Evolutionary conservation across 2,797 vertebrate species (phyloP), one percentile per base, ranked within the genome.

Genomic region (Pangasius mekongensis): DNA sequence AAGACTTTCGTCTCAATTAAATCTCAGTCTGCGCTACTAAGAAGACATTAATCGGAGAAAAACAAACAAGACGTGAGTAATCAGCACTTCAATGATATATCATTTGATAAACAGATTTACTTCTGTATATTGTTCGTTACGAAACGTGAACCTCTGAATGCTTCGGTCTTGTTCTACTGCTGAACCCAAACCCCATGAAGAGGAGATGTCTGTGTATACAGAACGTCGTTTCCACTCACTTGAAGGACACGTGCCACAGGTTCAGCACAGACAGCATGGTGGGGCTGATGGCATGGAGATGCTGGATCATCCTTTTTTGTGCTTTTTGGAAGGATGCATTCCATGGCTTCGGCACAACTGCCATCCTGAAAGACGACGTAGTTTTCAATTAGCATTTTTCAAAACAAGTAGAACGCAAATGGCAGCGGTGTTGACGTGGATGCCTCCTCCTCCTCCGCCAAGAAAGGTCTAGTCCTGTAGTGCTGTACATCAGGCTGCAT

Each of bases 281-380:
- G 77, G 97, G 96, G 93, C 96, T 98, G 90, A 97, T 66, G 3
- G 95, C 90, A 47, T 98, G 94, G 86, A 98, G 95, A 60, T 96
- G 95, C n/a, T 94, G 91, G 67, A 87, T 94, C 73, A 98, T 95
- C 43, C 89, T 95, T 86, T 90, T 94, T 20, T 73, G 83, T 0
- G 96, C 95, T 67, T 92, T 87, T 20, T 96, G 36, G 92, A 97
- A 98, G 6, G 96, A 95, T 86, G 93, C 94, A 33, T 95, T 96
- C 98, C 97, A 98, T 18, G 96, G 95, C 91, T 98, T 98, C 90
- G 97, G 97, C 87, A 97, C 89, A 2, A 95, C 73, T 83, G 95
- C 89, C 90, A 98, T 47, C 91, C 98, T 99, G 90, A 91, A 92
- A 91, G 62, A 54, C 5, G n/a, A n/a, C n/a, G n/a, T n/a, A n/a